These are phyloP conservation scores for Astyanax mexicanus DNA, from an alignment of 2,797 vertebrate species.

Conservation along the genomic window DNA sequence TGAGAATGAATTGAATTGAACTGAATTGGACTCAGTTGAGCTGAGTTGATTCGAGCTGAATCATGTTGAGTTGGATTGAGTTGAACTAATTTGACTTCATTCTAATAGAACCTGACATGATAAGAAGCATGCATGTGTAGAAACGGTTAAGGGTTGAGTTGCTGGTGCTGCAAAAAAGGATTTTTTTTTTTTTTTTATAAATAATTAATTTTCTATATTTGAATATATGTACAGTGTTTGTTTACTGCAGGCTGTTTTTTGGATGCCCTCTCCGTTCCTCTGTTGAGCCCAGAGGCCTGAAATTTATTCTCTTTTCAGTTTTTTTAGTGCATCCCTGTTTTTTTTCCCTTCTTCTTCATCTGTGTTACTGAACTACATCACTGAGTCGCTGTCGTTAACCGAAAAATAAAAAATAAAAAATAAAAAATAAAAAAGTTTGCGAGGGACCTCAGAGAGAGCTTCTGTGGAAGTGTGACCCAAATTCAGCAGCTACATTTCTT, in stretches of 20 bases:
- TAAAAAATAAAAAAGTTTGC: no score
- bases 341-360: not conserved
- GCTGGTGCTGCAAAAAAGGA: no score
- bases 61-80: no score
- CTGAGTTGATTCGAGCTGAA: no score
- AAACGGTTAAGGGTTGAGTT: no score
- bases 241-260: not conserved
- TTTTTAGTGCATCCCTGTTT: not conserved
- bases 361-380: conserved; percentile 11
- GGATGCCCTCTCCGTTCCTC: not conserved
- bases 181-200: conserved; percentile 3
- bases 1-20: no score
- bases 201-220: not conserved
- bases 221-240: not conserved
- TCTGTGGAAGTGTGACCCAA: conserved; percentile 35
- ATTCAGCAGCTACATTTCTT: conserved; percentile 39
- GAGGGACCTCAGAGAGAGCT: conserved; percentile 29
- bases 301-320: not conserved
- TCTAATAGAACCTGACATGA: no score
- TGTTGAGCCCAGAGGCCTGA: not conserved
- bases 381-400: not conserved
- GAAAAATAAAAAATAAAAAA: no score
- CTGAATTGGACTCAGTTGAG: no score
- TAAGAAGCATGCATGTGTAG: no score
- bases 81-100: no score